These are phyloP conservation scores for Lithosia quadra DNA, from an alignment of 2,888 invertebrate species.

Conservation along the genomic window DNA sequence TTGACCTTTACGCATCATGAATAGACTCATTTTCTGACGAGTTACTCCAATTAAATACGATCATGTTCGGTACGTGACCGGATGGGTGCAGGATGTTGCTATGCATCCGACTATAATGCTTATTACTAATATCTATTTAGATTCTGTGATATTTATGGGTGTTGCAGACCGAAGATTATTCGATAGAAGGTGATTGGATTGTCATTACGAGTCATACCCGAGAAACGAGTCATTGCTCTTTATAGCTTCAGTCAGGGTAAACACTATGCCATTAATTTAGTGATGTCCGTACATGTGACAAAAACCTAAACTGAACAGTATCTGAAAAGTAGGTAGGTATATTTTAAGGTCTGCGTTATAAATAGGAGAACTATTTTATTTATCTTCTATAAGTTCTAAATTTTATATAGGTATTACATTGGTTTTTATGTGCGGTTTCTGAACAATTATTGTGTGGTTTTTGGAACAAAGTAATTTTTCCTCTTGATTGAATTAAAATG, in stretches of 20 bases:
- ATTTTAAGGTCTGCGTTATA: too few relatives aligned
- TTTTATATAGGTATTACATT: too few relatives aligned
- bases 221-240: not conserved
- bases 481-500: slow-evolving; percentile 19
- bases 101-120: not conserved
- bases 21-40: slow-evolving; percentile 34
- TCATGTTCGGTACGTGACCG: slow-evolving; percentile 1
- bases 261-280: not conserved
- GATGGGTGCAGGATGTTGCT: not conserved
- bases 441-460: not conserved
- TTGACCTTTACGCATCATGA: slow-evolving; percentile 40
- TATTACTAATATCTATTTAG: not conserved
- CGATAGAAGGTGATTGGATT: not conserved
- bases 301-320: too few relatives aligned
- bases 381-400: too few relatives aligned
- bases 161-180: not conserved
- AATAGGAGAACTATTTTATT: too few relatives aligned
- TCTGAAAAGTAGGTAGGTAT: too few relatives aligned
- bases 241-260: too few relatives aligned
- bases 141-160: not conserved
- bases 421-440: too few relatives aligned
- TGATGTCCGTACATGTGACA: not conserved
- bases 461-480: not conserved
- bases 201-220: not conserved
- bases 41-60: slow-evolving; percentile 12